Evolutionary conservation across 1,140 invertebrate genomes (phyloP).

Genomic region (Hylaeus anthracinus): DNA sequence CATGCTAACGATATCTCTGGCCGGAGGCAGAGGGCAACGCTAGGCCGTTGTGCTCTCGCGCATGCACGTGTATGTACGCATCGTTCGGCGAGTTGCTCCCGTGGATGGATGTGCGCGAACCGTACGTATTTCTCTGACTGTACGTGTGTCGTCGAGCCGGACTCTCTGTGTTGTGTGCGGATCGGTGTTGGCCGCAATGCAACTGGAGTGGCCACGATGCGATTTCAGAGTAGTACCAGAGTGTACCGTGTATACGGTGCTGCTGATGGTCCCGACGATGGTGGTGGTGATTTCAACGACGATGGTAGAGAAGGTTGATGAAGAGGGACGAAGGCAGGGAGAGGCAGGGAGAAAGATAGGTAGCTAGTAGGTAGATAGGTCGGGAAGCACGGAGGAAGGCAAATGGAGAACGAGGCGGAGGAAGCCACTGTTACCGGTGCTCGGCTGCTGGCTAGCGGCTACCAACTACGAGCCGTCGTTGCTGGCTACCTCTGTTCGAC

Average conservation of each 20-base stretch:
- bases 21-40: conserved; percentile 73
- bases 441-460: conserved; percentile 41
- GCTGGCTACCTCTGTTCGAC: not conserved
- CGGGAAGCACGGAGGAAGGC: conserved; percentile 46
- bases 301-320: conserved; percentile 62
- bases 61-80: conserved; percentile 50
- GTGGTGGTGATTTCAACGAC: conserved; percentile 75
- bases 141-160: conserved; percentile 16
- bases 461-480: conserved; percentile 4
- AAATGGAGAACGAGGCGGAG: conserved; percentile 61
- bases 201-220: conserved; percentile 73
- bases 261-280: conserved; percentile 50
- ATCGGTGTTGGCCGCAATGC: conserved; percentile 69
- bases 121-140: conserved; percentile 27
- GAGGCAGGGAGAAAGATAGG: conserved; percentile 11
- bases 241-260: conserved; percentile 64
- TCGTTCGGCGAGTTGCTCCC: conserved; percentile 48
- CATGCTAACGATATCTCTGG: conserved; percentile 81
- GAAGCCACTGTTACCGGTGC: conserved; percentile 43
- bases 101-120: conserved; percentile 54
- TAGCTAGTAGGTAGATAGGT: conserved; percentile 13
- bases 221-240: conserved; percentile 64
- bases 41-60: conserved; percentile 61
- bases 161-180: conserved; percentile 38
- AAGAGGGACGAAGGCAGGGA: conserved; percentile 36